Base-by-base conservation (phyloP, 2,113 vertebrate genomes). In the Oophaga pumilio region DNA sequence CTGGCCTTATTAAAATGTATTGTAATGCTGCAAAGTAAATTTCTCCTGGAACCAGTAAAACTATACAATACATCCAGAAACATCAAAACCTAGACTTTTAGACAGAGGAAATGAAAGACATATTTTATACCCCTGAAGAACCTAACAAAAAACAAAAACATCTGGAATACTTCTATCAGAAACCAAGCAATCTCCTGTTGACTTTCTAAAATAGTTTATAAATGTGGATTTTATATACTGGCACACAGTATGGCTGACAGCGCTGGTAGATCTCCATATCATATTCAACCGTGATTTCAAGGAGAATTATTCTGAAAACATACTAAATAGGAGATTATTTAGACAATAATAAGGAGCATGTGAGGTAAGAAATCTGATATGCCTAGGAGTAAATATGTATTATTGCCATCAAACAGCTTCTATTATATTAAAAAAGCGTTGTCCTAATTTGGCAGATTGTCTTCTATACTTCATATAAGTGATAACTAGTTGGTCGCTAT, bases 41-140 rank as follows among this genome's bases (percentile, higher is more conserved):
- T 60, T 85, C 73, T 77, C n/a, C 62, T 79, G 76, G 76, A 86
- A 79, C 76, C 50, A 66, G 62, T 68, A 79, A 86, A 86, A 56
- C 62, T 79, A 62, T 86, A 78, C 74, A 86, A 28, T 86, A 79
- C 11, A 86, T 86, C 85, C 49, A 79, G 43, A 79, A 86, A 69
- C 85, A 69, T 86, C 85, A 86, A 86, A 86, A 86, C 33, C 59
- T 66, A 68, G 57, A 85, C 74, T 78, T 79, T 86, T 28, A 69
- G 85, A 15, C 15, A 86, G 76, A 86, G 85, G 85, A 86, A 81
- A 81, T 82, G 78, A 87, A 82, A 87, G 86, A 60, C 86, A 87
- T 82, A 87, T 71, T 80, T 82, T 87, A 82, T 87, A 87, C 53
- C 68, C 18, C 77, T 33, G 78, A 74, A 74, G 68, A 87, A 82